A percentile compares a stretch with the other conserved stretches of the same genome.
Conservation (phyloP, 2,888 invertebrate species). For the Lissocephala sabroskyi region DNA sequence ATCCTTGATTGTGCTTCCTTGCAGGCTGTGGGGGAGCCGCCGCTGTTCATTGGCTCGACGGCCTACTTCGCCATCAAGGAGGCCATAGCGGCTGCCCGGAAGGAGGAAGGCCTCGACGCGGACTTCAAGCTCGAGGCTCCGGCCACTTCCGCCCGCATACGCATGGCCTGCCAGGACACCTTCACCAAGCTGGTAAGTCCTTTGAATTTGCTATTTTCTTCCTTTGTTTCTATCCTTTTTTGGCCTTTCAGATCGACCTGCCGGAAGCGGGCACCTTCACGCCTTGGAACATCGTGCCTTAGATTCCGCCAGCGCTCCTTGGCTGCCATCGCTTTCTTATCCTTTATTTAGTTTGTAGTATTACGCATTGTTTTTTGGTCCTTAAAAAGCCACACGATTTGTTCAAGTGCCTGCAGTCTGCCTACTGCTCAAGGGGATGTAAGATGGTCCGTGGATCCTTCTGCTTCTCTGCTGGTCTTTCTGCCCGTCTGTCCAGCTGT, state of each 20-base stretch:
- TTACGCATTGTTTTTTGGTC: no score
- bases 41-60: slow-evolving; percentile 90
- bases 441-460: no score
- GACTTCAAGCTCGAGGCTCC: slow-evolving; percentile 84
- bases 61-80: slow-evolving; percentile 92
- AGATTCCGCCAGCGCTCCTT: no score
- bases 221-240: slow-evolving; percentile 48
- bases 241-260: slow-evolving; percentile 74
- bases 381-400: no score
- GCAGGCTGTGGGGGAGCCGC: slow-evolving; percentile 97
- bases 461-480: no score
- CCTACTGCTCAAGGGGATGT: no score
- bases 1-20: neutral
- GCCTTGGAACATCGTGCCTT: slow-evolving; percentile 80
- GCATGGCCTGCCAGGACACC: slow-evolving; percentile 90
- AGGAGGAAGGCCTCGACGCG: slow-evolving; percentile 77
- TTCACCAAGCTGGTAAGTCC: slow-evolving; percentile 83
- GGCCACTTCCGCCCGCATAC: slow-evolving; percentile 89
- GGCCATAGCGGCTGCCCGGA: slow-evolving; percentile 86
- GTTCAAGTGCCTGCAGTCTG: no score
- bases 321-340: no score
- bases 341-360: no score
- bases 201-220: no score
- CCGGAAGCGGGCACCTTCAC: slow-evolving; percentile 75
- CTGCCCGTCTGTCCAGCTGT: no score